Evolutionary conservation across 2,113 vertebrate genomes (phyloP).

Genomic region (Suricata suricatta): DNA sequence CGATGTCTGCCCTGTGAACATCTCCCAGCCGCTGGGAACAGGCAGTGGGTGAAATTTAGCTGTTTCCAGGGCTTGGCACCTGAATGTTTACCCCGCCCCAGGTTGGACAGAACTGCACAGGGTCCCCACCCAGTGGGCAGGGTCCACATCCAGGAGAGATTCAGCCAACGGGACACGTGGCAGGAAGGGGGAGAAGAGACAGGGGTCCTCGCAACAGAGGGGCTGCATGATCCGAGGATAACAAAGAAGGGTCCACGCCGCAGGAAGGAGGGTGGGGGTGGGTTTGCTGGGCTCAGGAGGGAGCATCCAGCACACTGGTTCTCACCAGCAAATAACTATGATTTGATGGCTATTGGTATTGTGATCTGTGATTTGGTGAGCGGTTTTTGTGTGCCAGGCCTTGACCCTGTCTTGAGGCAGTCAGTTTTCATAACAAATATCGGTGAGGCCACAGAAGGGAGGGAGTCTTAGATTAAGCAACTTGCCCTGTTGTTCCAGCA

Average conservation of each 20-base stretch:
- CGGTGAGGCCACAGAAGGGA: not conserved
- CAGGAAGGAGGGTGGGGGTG: not conserved
- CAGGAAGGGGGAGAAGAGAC: not conserved
- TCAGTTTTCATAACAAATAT: not conserved
- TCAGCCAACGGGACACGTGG: not conserved
- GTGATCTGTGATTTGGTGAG: not conserved
- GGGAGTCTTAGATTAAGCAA: not conserved
- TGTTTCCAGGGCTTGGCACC: not conserved
- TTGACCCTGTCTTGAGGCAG: not conserved
- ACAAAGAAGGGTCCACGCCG: no score
- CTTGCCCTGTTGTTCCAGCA: not conserved
- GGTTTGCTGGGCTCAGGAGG: rapidly evolving
- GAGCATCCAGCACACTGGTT: not conserved
- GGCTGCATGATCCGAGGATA: rapidly evolving
- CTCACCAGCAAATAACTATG: not conserved
- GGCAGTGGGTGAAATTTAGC: not conserved
- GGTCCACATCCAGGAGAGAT: not conserved
- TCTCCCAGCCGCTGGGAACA: not conserved
- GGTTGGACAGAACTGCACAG: rapidly evolving
- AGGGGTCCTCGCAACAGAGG: not conserved
- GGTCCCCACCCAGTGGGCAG: not conserved
- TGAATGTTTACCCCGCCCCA: not conserved
- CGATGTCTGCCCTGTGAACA: not conserved
- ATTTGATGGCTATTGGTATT: not conserved
- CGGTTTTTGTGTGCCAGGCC: not conserved